Conservation (phyloP, 2,888 invertebrate species). For the Scrobipalpa costella region DNA sequence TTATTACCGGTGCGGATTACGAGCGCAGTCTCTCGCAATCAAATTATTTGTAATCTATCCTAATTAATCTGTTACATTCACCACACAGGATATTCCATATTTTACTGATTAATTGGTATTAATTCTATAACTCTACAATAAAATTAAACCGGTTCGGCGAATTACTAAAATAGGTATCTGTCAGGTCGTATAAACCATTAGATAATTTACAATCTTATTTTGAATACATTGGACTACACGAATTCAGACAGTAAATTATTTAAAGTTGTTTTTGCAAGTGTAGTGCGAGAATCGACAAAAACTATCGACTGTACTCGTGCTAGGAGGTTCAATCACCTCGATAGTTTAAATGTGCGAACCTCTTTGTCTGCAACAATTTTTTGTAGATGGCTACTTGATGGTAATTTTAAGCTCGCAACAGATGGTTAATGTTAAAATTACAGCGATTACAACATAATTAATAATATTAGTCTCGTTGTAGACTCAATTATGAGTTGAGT, state of each 20-base stretch:
- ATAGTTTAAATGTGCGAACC: constrained; percentile 74
- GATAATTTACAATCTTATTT: constrained; percentile 42
- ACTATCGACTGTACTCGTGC: constrained; percentile 64
- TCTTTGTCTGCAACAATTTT: constrained; percentile 73
- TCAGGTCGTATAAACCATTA: constrained; percentile 38
- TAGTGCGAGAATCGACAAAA: constrained; percentile 63
- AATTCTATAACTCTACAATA: not conserved
- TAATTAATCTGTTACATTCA: constrained; percentile 19
- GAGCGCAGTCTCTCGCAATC: constrained; percentile 13
- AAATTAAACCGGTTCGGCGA: constrained; percentile 21
- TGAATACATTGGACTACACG: constrained; percentile 46
- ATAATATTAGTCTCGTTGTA: constrained; percentile 25
- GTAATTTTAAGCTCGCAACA: constrained; percentile 48
- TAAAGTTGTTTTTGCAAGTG: constrained; percentile 60
- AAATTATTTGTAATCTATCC: constrained; percentile 20
- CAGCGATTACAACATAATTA: constrained; percentile 35
- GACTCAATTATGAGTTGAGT: constrained; percentile 1
- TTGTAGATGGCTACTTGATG: constrained; percentile 68
- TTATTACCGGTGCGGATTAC: constrained; percentile 9
- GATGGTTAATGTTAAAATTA: constrained; percentile 47
- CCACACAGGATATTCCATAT: not conserved
- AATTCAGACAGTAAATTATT: constrained; percentile 57
- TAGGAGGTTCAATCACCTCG: constrained; percentile 70
- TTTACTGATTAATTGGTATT: constrained; percentile 17
- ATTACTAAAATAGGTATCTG: constrained; percentile 35